A percentile compares a stretch with the other conserved stretches of the same genome.
Evolutionary conservation across 2,888 invertebrate genomes (phyloP).

Genomic region (Zaprionus obscuricornis): DNA sequence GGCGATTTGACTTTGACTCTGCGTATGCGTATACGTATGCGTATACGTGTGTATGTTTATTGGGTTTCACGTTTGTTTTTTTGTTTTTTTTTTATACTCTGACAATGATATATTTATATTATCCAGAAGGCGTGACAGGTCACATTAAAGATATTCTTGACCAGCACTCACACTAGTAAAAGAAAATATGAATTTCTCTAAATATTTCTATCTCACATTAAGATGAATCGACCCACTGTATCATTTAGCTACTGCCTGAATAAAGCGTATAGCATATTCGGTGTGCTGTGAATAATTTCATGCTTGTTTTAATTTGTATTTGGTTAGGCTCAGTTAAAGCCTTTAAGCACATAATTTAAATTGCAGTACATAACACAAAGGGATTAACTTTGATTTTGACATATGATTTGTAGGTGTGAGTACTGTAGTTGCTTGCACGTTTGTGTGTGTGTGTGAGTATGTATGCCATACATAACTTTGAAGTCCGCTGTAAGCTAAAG

Average conservation of each 20-base stretch:
- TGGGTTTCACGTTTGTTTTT: not conserved
- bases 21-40: slow-evolving; percentile 15
- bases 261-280: too few species aligned
- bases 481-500: slow-evolving; percentile 18
- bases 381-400: slow-evolving; percentile 79
- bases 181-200: too few species aligned
- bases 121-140: too few species aligned
- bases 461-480: slow-evolving; percentile 4
- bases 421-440: not conserved
- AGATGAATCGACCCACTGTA: too few species aligned
- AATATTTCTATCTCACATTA: too few species aligned
- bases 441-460: slow-evolving; percentile 11
- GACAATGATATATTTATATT: too few species aligned
- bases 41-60: not conserved
- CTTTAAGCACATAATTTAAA: slow-evolving; percentile 78
- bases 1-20: slow-evolving; percentile 48
- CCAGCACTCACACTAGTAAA: too few species aligned
- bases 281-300: too few species aligned
- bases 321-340: slow-evolving; percentile 68
- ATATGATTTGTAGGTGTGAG: slow-evolving; percentile 57
- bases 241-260: too few species aligned
- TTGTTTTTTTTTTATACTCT: not conserved
- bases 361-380: slow-evolving; percentile 75
- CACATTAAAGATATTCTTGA: too few species aligned
- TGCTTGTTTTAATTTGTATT: slow-evolving; percentile 53